These are phyloP conservation scores for Pogonocichla stellata DNA, from an alignment of 2,113 vertebrate genomes.

Conservation along the genomic window DNA sequence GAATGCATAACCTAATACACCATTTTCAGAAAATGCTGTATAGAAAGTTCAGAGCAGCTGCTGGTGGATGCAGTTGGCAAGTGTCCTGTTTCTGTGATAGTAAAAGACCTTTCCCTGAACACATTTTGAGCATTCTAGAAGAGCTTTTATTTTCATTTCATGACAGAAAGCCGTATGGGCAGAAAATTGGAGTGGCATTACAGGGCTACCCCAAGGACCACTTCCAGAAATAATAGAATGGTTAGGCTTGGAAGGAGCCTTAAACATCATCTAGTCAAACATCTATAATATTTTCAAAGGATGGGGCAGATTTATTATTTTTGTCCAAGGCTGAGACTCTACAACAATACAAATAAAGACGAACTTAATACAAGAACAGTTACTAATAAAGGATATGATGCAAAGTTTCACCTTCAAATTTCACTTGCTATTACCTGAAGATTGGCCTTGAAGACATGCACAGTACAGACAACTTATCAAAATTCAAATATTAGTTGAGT, in stretches of 20 bases:
- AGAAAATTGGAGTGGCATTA: neutral
- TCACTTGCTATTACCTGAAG: neutral
- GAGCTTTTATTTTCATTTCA: neutral
- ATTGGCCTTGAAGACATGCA: neutral
- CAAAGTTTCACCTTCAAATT: neutral
- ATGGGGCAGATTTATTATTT: neutral
- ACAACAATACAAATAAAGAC: neutral
- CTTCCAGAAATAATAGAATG: neutral
- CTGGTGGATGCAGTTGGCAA: neutral
- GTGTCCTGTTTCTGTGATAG: neutral
- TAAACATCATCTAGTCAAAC: neutral
- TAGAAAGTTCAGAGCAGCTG: neutral
- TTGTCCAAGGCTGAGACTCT: neutral
- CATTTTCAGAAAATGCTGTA: neutral
- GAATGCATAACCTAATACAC: neutral
- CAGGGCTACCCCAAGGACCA: neutral
- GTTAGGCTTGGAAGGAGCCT: neutral
- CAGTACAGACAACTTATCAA: neutral
- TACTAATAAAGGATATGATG: neutral
- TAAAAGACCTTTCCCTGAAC: neutral
- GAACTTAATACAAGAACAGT: neutral
- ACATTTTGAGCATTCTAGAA: neutral
- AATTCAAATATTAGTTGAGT: neutral
- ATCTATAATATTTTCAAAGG: neutral
- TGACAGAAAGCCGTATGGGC: neutral